Evolutionary conservation across 2,113 vertebrate genomes (phyloP).

Genomic region (Empidonax alnorum): DNA sequence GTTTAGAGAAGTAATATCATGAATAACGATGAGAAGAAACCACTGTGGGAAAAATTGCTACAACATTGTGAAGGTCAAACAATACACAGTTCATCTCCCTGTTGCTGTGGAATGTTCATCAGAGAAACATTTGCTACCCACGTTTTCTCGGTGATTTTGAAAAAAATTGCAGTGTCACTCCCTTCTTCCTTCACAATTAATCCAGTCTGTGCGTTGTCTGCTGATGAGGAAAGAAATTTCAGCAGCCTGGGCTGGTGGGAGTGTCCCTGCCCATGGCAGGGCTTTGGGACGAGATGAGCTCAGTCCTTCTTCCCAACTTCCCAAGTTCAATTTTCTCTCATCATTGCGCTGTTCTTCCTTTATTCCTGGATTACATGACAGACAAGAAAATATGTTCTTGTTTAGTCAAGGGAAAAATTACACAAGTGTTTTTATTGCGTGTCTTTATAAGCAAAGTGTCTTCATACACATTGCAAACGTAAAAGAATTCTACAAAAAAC

Average conservation of each 20-base stretch:
- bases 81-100: not conserved
- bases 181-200: not conserved
- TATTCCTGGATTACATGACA: not conserved
- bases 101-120: not conserved
- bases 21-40: not conserved
- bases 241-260: not conserved
- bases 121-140: not conserved
- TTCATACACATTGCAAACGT: not conserved
- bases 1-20: not conserved
- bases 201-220: not conserved
- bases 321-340: not conserved
- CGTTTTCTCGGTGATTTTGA: not conserved
- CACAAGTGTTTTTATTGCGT: not conserved
- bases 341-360: not conserved
- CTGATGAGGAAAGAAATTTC: not conserved
- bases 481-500: not conserved
- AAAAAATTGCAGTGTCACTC: not conserved
- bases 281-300: not conserved
- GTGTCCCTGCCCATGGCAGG: not conserved
- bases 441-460: not conserved
- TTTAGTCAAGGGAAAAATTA: conserved; percentile 10
- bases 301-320: not conserved
- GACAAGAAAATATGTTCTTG: not conserved
- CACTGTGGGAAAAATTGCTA: not conserved
- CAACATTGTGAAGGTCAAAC: not conserved